Conservation (phyloP, 1,140 invertebrate genomes). For the Pissodes strobi region DNA sequence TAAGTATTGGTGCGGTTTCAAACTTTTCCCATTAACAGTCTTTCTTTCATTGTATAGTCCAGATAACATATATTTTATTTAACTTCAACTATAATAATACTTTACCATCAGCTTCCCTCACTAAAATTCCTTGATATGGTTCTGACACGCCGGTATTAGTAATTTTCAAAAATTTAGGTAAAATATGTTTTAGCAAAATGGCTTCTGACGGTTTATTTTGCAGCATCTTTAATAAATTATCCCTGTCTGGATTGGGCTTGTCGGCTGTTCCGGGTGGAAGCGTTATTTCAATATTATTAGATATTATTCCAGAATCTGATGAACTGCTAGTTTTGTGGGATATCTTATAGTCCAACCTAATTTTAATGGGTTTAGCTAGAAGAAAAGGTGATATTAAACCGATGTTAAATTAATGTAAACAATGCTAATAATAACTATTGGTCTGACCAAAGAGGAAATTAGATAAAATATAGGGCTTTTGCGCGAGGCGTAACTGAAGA, state of each 20-base stretch:
- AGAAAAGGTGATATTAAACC: no score
- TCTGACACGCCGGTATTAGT: slow-evolving; percentile 74
- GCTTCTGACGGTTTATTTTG: slow-evolving; percentile 50
- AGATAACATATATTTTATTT: no score
- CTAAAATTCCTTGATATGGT: slow-evolving; percentile 47
- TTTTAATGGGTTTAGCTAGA: slow-evolving; percentile 63
- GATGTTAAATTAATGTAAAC: no score
- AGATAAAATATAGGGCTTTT: no score
- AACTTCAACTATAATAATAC: no score
- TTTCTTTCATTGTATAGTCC: no score
- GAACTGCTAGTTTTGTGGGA: slow-evolving; percentile 73
- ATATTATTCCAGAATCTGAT: slow-evolving; percentile 67
- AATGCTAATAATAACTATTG: no score
- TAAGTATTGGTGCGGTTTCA: no score
- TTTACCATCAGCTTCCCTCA: slow-evolving; percentile 17
- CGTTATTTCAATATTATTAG: slow-evolving; percentile 60
- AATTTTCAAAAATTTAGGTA: slow-evolving; percentile 90
- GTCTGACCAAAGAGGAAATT: no score
- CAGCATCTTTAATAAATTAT: slow-evolving; percentile 65
- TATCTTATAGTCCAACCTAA: slow-evolving; percentile 78
- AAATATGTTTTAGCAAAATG: slow-evolving; percentile 58
- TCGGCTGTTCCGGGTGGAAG: slow-evolving; percentile 56
- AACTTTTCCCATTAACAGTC: no score
- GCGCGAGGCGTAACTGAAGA: no score
- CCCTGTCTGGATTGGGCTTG: slow-evolving; percentile 62